phyloP scores from a whole-genome alignment of 2,888 invertebrate species.

The Itoplectis maculator region DNA sequence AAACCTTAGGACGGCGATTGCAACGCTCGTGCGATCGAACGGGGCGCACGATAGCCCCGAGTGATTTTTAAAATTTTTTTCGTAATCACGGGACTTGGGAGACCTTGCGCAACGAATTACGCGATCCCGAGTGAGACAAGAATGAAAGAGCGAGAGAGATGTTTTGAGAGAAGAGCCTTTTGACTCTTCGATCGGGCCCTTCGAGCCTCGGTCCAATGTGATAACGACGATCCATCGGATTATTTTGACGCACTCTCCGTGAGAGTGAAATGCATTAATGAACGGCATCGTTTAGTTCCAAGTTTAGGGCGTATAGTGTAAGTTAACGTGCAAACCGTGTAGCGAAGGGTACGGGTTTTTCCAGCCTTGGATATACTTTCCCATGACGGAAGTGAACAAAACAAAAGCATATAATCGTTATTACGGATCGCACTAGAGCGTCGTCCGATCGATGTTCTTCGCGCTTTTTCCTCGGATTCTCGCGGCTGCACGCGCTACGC shows the following conservation, averaged over 20 bases:
- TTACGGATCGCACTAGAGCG: conserved; percentile 28
- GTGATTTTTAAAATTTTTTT: conserved; percentile 20
- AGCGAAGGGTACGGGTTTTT: conserved; percentile 23
- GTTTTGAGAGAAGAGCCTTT: conserved; percentile 25
- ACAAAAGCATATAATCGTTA: conserved; percentile 20
- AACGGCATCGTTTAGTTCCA: conserved; percentile 50
- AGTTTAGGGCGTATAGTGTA: conserved; percentile 13
- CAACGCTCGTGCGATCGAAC: not conserved
- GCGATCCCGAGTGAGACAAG: not conserved
- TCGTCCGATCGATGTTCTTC: conserved; percentile 33
- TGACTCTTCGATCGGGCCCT: conserved; percentile 43
- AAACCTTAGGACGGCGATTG: conserved; percentile 81
- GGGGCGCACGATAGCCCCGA: not conserved
- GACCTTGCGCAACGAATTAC: not conserved
- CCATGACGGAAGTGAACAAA: conserved; percentile 6
- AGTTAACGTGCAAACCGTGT: conserved; percentile 20
- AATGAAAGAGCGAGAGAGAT: not conserved
- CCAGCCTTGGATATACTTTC: conserved; percentile 28
- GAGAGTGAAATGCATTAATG: conserved; percentile 63
- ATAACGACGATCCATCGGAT: conserved; percentile 67
- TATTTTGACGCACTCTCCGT: conserved; percentile 64
- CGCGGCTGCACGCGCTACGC: not conserved
- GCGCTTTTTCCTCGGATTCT: conserved; percentile 18
- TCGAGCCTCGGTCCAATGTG: conserved; percentile 62
- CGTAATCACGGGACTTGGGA: not conserved